These are phyloP conservation scores for Drosophila mimica DNA, from an alignment of 2,888 invertebrate species.

Conservation along the genomic window DNA sequence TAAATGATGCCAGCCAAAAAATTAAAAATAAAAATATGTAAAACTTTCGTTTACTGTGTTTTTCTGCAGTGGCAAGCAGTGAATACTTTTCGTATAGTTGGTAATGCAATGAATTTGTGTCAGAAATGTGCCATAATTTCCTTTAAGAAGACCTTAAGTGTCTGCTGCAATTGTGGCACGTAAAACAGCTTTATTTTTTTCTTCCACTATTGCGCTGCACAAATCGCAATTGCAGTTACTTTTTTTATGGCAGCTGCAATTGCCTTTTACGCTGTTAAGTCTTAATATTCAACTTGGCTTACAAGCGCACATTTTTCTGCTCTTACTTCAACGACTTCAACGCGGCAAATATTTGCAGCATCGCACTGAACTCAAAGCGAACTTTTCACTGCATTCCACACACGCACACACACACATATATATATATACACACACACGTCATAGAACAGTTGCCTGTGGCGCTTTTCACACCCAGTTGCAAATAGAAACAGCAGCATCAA, in stretches of 20 bases:
- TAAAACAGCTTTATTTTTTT: constrained; percentile 21
- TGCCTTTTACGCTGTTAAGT: constrained; percentile 47
- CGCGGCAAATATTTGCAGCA: constrained; percentile 67
- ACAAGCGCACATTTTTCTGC: constrained; percentile 26
- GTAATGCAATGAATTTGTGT: constrained; percentile 15
- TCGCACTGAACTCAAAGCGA: constrained; percentile 54
- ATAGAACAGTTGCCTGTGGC: constrained; percentile 33
- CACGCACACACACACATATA: neutral
- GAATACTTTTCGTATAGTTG: constrained; percentile 10
- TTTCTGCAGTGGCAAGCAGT: neutral
- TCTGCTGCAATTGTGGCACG: constrained; percentile 42
- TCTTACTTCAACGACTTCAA: constrained; percentile 6
- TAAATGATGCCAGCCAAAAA: constrained; percentile 39
- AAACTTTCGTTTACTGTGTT: neutral
- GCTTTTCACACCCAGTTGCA: constrained; percentile 51
- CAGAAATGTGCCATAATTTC: constrained; percentile 32
- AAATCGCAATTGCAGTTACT: constrained; percentile 47
- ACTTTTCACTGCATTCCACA: constrained; percentile 53
- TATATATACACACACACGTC: neutral
- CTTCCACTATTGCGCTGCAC: constrained; percentile 32
- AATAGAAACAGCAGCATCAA: constrained; percentile 12
- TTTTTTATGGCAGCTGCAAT: constrained; percentile 48
- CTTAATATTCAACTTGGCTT: constrained; percentile 63
- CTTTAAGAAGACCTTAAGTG: constrained; percentile 35
- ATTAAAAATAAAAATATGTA: constrained; percentile 19